These are phyloP conservation scores for Petrocephalus sullivani DNA, from an alignment of 2,797 vertebrate genomes.

Conservation along the genomic window DNA sequence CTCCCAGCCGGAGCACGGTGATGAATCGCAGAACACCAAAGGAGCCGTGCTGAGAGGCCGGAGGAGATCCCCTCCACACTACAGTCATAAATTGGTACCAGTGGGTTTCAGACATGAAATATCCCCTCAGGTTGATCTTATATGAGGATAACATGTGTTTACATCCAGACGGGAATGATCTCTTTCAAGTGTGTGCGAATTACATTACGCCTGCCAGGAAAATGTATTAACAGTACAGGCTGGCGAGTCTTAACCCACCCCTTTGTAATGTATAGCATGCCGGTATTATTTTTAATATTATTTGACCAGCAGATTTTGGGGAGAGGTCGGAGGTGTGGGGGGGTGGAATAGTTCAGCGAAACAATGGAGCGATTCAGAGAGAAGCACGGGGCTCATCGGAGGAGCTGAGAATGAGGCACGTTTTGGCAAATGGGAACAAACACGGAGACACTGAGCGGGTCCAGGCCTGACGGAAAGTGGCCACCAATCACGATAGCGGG, in stretches of 20 bases:
- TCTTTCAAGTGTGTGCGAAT: neutral
- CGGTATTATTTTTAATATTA: neutral
- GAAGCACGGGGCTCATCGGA: slow-evolving; percentile 34
- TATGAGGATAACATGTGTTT: slow-evolving; percentile 5
- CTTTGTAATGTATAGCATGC: neutral
- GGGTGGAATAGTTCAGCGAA: slow-evolving; percentile 9
- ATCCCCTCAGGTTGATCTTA: slow-evolving; percentile 11
- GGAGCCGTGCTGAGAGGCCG: neutral
- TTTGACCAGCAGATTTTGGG: neutral
- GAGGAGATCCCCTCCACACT: neutral
- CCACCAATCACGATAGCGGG: neutral
- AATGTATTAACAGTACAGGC: neutral
- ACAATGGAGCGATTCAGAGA: slow-evolving; percentile 45
- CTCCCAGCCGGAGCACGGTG: neutral
- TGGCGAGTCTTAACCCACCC: neutral
- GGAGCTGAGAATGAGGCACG: slow-evolving; percentile 24
- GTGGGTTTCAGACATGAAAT: neutral
- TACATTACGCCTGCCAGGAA: neutral
- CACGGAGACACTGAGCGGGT: slow-evolving; percentile 57
- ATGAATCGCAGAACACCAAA: neutral
- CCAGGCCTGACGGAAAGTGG: slow-evolving; percentile 30
- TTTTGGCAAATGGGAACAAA: slow-evolving; percentile 65
- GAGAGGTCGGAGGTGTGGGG: neutral
- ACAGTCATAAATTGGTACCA: neutral
- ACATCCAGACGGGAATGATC: neutral